These are phyloP conservation scores for Ochotona princeps DNA, from an alignment of 2,113 vertebrate species.

Conservation along the genomic window DNA sequence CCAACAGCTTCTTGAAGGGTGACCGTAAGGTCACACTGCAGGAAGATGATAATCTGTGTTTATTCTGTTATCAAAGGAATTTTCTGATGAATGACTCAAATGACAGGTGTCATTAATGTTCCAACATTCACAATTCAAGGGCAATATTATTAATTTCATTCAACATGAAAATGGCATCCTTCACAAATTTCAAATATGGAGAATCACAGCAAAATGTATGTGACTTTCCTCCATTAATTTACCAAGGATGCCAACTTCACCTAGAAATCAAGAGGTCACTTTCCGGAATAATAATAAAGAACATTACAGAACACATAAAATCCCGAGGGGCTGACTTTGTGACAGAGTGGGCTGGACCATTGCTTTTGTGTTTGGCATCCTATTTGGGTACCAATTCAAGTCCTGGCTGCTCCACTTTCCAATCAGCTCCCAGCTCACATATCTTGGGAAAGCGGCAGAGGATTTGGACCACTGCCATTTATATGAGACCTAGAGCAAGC, in stretches of 20 bases:
- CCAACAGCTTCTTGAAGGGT: background rate
- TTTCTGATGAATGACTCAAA: background rate
- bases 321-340: too few species aligned
- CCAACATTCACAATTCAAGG: background rate
- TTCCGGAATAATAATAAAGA: constrained; percentile 28
- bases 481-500: too few species aligned
- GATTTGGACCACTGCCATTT: too few species aligned
- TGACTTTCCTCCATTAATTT: background rate
- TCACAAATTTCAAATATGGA: background rate
- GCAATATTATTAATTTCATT: background rate
- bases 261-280: background rate
- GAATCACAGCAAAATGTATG: background rate
- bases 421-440: too few species aligned
- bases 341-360: too few species aligned
- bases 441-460: too few species aligned
- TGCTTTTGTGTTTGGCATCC: too few species aligned
- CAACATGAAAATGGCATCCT: constrained; percentile 1
- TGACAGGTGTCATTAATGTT: background rate
- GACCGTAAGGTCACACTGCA: background rate
- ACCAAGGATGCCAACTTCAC: background rate
- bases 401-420: too few species aligned
- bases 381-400: too few species aligned
- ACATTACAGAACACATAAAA: background rate
- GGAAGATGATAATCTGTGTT: background rate
- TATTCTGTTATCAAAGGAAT: background rate